Evolutionary conservation across 2,113 vertebrate genomes (phyloP).

Genomic region (Gnathonemus longibarbis): DNA sequence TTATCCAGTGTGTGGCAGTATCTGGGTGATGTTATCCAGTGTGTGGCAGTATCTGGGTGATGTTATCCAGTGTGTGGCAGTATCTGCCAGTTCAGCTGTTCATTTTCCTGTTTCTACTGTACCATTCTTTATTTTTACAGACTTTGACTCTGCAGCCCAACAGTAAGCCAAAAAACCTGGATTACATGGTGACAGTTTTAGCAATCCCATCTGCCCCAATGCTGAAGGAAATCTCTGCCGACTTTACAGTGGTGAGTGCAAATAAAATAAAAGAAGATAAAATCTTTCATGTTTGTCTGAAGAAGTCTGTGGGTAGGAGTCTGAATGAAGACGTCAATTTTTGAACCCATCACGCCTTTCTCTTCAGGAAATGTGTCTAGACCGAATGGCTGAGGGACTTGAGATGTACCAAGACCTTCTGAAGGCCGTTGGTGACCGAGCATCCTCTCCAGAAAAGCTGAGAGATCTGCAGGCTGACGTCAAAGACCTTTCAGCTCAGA

Average conservation of each 20-base stretch:
- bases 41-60: too few species aligned
- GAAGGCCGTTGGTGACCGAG: conserved; percentile 6
- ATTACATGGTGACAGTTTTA: conserved; percentile 33
- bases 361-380: conserved; percentile 44
- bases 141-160: conserved; percentile 34
- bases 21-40: too few species aligned
- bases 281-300: not conserved
- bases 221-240: conserved; percentile 34
- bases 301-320: not conserved
- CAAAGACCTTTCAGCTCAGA: conserved; percentile 42
- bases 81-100: not conserved
- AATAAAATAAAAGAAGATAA: not conserved
- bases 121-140: conserved; percentile 32
- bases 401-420: conserved; percentile 47
- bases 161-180: conserved; percentile 32
- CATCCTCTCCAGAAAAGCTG: conserved; percentile 27
- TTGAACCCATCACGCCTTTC: not conserved
- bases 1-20: too few species aligned
- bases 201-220: conserved; percentile 43
- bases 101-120: not conserved
- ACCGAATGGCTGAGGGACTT: conserved; percentile 44
- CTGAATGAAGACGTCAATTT: not conserved
- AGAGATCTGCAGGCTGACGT: conserved; percentile 38
- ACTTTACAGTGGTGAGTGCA: conserved; percentile 49
- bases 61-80: not conserved